Evolutionary conservation across 2,888 invertebrate genomes (phyloP).

Genomic region (Mechanitis messenoides): DNA sequence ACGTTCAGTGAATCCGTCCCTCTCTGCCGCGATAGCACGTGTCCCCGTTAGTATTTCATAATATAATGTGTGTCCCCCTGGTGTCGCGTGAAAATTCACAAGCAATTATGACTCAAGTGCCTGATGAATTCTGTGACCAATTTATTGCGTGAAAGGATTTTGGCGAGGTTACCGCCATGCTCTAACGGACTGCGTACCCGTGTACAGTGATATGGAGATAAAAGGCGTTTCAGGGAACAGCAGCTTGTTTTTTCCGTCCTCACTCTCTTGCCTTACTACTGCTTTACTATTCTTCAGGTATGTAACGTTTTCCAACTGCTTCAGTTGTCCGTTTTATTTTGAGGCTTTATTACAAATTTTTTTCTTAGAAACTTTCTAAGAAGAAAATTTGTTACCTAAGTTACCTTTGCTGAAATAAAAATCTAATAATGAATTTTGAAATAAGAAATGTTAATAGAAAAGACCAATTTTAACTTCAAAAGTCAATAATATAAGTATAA

Average conservation of each 20-base stretch:
- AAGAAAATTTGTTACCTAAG: too few species aligned
- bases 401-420: too few species aligned
- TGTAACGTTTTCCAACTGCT: constrained; percentile 28
- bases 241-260: constrained; percentile 69
- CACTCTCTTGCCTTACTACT: constrained; percentile 57
- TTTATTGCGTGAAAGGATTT: constrained; percentile 69
- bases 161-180: constrained; percentile 55
- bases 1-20: constrained; percentile 77
- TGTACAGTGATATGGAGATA: constrained; percentile 72
- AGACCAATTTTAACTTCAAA: too few species aligned
- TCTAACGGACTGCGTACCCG: constrained; percentile 58
- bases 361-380: too few species aligned
- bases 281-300: constrained; percentile 61
- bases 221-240: constrained; percentile 57
- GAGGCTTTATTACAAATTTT: too few species aligned
- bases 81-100: constrained; percentile 73
- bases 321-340: too few species aligned
- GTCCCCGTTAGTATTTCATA: constrained; percentile 73
- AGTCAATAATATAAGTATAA: too few species aligned
- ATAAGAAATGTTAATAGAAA: too few species aligned
- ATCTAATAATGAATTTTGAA: too few species aligned
- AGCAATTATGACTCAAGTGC: constrained; percentile 74
- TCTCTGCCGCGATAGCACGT: constrained; percentile 76
- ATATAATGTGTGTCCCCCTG: constrained; percentile 74
- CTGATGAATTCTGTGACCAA: constrained; percentile 68